Conservation (phyloP, 2,888 invertebrate species). For the Orthosia gracilis region DNA sequence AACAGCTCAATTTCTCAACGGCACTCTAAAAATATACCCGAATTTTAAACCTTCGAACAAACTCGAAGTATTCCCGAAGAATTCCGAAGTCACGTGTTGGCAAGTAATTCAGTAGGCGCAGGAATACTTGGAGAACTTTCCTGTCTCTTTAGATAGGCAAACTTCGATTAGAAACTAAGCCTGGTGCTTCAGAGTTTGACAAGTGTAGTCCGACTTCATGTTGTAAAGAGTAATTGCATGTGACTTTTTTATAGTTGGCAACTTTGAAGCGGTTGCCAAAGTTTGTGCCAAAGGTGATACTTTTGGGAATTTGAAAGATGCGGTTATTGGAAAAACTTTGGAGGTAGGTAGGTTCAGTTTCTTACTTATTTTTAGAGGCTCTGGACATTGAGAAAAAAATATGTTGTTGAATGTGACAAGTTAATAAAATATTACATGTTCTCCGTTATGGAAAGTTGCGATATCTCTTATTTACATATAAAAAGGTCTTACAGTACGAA, state of each 20-base stretch:
- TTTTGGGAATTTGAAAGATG: slow-evolving; percentile 52
- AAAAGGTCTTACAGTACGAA: too few species aligned
- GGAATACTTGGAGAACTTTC: slow-evolving; percentile 65
- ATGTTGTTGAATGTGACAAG: neutral
- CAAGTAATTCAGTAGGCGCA: slow-evolving; percentile 67
- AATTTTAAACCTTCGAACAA: slow-evolving; percentile 47
- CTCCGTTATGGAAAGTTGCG: neutral
- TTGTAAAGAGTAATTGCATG: slow-evolving; percentile 67
- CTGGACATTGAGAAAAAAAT: slow-evolving; percentile 11
- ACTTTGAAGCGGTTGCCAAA: slow-evolving; percentile 54
- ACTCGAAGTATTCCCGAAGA: slow-evolving; percentile 46
- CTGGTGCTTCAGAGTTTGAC: slow-evolving; percentile 64
- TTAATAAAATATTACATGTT: slow-evolving; percentile 2
- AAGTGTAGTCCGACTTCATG: slow-evolving; percentile 68
- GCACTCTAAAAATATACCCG: slow-evolving; percentile 39
- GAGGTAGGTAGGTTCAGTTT: slow-evolving; percentile 30
- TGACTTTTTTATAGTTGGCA: slow-evolving; percentile 64
- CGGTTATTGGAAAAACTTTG: slow-evolving; percentile 49
- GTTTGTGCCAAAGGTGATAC: slow-evolving; percentile 51
- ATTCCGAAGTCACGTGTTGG: slow-evolving; percentile 65
- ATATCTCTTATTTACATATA: neutral
- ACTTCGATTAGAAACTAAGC: slow-evolving; percentile 72
- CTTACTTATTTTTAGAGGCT: slow-evolving; percentile 21
- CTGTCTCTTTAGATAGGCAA: slow-evolving; percentile 68
- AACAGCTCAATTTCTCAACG: slow-evolving; percentile 18